Conservation (phyloP, 2,113 vertebrate species). For the Rhinoderma darwinii region DNA sequence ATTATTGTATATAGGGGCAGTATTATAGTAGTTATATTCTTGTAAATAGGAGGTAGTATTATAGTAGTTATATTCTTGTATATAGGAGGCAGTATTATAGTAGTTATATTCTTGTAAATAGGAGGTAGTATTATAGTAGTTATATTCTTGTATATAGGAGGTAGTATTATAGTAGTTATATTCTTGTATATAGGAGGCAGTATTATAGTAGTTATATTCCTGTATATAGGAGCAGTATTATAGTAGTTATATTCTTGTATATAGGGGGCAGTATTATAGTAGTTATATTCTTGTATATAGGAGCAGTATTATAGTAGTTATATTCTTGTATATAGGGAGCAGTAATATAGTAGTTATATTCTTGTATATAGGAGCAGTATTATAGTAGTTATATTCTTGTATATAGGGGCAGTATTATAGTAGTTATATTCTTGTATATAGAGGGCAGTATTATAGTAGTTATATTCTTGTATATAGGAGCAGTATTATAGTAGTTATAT, state of each 20-base stretch:
- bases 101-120: slow-evolving; percentile 13
- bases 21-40: slow-evolving; percentile 3
- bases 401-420: no score
- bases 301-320: no score
- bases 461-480: no score
- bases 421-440: no score
- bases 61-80: slow-evolving; percentile 17
- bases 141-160: not conserved
- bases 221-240: not conserved
- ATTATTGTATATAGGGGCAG: no score
- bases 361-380: no score
- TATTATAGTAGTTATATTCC: slow-evolving; percentile 6
- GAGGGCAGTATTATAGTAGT: not conserved
- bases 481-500: no score
- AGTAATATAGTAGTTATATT: no score
- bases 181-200: not conserved
- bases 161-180: slow-evolving; percentile 5
- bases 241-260: slow-evolving; percentile 1
- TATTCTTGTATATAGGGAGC: no score
- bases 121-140: slow-evolving; percentile 8
- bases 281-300: no score
- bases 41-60: slow-evolving; percentile 1
- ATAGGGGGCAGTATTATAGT: no score
- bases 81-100: slow-evolving; percentile 10
- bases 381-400: no score